These are phyloP conservation scores for Athene cunicularia DNA, from an alignment of 2,113 vertebrate genomes.

Conservation along the genomic window DNA sequence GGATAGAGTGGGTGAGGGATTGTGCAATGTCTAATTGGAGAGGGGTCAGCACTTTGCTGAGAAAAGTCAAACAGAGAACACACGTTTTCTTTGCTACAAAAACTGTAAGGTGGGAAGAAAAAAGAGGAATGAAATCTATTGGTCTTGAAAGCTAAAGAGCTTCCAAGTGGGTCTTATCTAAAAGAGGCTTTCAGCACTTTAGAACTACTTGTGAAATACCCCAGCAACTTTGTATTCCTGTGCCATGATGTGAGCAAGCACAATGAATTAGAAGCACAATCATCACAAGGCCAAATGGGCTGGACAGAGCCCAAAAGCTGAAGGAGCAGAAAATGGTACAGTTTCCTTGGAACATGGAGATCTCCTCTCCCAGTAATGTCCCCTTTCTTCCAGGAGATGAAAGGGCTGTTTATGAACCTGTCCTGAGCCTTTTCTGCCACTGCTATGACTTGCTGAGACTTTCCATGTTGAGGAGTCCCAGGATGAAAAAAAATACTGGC, in stretches of 20 bases:
- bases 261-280: neutral
- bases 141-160: neutral
- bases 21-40: rapidly evolving
- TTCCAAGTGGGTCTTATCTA: neutral
- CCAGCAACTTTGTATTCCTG: neutral
- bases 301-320: neutral
- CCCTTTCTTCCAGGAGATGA: neutral
- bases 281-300: neutral
- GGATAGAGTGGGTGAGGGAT: neutral
- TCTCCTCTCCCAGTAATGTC: neutral
- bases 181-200: neutral
- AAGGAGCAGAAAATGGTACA: neutral
- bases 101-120: neutral
- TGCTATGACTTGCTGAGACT: neutral
- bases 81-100: neutral
- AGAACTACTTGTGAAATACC: neutral
- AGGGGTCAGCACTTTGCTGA: neutral
- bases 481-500: neutral
- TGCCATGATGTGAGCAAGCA: neutral
- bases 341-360: neutral
- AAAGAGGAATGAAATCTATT: neutral
- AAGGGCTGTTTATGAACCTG: neutral
- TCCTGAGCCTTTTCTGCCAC: neutral
- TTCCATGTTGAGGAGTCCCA: neutral
- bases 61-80: neutral